A percentile compares a stretch with the other conserved stretches of the same genome.
Evolutionary conservation across 2,888 invertebrate genomes (phyloP).

Genomic region (Mystacides longicornis): DNA sequence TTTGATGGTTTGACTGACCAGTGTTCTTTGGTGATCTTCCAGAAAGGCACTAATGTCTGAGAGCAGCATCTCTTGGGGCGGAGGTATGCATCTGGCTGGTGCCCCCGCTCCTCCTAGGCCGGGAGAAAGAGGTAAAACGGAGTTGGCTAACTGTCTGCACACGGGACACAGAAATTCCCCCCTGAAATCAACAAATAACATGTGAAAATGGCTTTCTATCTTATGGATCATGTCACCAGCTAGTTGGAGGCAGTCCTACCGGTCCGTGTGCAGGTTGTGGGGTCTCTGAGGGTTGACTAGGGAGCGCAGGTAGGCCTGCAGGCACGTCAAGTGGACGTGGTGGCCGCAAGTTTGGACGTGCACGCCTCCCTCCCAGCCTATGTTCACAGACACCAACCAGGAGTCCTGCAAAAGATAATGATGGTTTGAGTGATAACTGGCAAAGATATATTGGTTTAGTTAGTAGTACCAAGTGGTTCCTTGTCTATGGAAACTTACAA

Average conservation of each 20-base stretch:
- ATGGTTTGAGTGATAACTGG: too few relatives aligned
- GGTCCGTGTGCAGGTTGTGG: constrained; percentile 63
- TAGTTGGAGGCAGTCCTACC: constrained; percentile 33
- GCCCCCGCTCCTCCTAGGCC: constrained; percentile 49
- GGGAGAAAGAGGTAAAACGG: constrained; percentile 77
- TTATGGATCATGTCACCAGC: not conserved
- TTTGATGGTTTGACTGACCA: too few relatives aligned
- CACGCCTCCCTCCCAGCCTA: constrained; percentile 87
- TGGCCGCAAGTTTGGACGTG: constrained; percentile 95
- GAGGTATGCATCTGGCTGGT: constrained; percentile 28
- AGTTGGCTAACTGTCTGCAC: constrained; percentile 86
- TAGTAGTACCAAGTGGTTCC: too few relatives aligned
- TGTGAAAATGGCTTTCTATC: not conserved
- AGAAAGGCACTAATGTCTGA: constrained; percentile 51
- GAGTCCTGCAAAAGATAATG: constrained; percentile 58
- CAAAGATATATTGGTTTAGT: too few relatives aligned
- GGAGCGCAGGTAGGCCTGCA: constrained; percentile 83
- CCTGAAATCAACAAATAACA: constrained; percentile 32
- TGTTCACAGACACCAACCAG: constrained; percentile 71
- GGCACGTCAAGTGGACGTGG: constrained; percentile 90
- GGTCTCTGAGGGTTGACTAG: constrained; percentile 70
- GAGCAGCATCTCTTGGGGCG: constrained; percentile 36
- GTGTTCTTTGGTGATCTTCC: constrained; percentile 58
- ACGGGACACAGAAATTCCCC: constrained; percentile 94
- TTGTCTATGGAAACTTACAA: constrained; percentile 43